These are phyloP conservation scores for Glyptemys insculpta DNA, from an alignment of 2,797 vertebrate species.

Conservation along the genomic window DNA sequence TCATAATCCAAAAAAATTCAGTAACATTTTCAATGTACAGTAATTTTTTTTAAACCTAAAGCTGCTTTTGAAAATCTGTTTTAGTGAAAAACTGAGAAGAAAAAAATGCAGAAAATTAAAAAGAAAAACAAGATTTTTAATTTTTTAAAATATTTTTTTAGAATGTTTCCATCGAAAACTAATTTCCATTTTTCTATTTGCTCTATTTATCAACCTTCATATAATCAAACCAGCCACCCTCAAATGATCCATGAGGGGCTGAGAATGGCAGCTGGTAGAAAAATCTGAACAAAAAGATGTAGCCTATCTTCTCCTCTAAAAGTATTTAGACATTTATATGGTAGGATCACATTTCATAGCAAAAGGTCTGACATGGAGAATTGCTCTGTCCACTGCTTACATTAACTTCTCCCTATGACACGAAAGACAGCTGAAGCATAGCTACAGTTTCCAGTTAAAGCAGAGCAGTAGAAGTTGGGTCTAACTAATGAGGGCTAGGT, in stretches of 20 bases:
- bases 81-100: not conserved
- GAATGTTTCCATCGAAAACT: not conserved
- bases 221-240: not conserved
- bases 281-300: not conserved
- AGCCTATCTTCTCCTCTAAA: slow-evolving; percentile 5
- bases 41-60: not conserved
- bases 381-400: not conserved
- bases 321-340: not conserved
- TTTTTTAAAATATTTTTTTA: not conserved
- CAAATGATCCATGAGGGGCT: not conserved
- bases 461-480: not conserved
- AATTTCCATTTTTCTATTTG: not conserved
- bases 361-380: slow-evolving; percentile 26
- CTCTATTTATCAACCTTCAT: not conserved
- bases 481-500: not conserved
- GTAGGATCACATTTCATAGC: not conserved
- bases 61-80: not conserved
- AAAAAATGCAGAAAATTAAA: not conserved
- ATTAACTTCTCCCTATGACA: not conserved
- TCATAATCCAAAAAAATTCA: not conserved
- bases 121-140: not conserved
- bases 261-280: not conserved
- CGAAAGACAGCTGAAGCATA: slow-evolving; percentile 1
- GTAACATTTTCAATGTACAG: not conserved
- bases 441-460: not conserved